Evolutionary conservation across 2,888 invertebrate genomes (phyloP), one percentile per base, ranked within the genome.

Genomic region (Ypsolopha sequella): DNA sequence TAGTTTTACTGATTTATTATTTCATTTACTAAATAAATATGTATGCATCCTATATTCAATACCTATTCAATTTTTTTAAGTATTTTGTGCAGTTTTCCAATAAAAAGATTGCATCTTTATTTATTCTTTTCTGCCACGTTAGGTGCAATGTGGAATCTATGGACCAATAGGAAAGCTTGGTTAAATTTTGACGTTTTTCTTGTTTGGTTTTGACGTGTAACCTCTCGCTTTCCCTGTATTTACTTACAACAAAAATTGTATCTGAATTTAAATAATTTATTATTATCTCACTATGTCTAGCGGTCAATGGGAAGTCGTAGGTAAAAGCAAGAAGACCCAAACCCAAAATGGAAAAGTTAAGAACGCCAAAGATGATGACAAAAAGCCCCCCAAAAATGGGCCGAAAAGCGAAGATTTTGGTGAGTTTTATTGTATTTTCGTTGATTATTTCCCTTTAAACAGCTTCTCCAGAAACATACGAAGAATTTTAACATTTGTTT

Each of bases 321-420:
- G 90, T 48, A 93, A 91, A 70, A 89, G 87, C 59, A 93, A 92
- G 69, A 86, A 86, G 66, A 73, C 81, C 44, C 82, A 91, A 80
- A 71, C 81, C 44, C 82, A 91, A 80, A 71, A 87, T 82, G 77
- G 76, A 55, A 87, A 87, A 60, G 72, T 80, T 44, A 85, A 84
- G 72, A 72, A 53, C 54, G 52, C 61, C 46, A 88, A 86, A 46
- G 91, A 91, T 58, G 91, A 91, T 48, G 90, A 88, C 58, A 90
- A 90, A 69, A 91, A 89, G 65, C 78, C 87, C 52, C 72, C 80
- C 51, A 89, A 91, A 70, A 90, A 89, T 75, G 89, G 88, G 48
- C 90, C 91, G 34, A 93, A 92, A 87, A 85, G 92, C 56, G 93
- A 93, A 68, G 93, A 94, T 75, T 89, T 93, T 66, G 80, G 94